Conservation (phyloP, 1,140 invertebrate genomes). For the Lucilia cuprina region DNA sequence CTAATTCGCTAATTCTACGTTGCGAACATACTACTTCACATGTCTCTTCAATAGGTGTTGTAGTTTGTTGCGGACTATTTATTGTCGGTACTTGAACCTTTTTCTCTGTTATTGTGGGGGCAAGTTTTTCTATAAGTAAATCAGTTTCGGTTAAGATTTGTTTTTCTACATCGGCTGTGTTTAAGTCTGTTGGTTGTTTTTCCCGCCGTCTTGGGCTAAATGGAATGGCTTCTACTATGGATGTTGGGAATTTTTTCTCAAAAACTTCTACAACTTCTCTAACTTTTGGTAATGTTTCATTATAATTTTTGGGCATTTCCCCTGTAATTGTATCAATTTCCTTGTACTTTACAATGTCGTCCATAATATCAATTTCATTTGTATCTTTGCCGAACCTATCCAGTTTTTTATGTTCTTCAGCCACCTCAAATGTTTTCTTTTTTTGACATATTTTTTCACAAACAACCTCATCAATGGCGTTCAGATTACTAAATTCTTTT, state of each 20-base stretch:
- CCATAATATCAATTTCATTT: neutral
- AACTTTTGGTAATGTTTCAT: conserved; percentile 41
- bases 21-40: conserved; percentile 23
- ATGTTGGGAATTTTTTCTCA: conserved; percentile 48
- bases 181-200: conserved; percentile 40
- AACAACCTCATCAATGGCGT: conserved; percentile 49
- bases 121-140: conserved; percentile 48
- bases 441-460: conserved; percentile 56
- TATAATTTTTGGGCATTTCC: neutral
- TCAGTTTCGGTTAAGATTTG: conserved; percentile 54
- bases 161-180: conserved; percentile 49
- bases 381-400: neutral
- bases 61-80: neutral
- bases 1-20: conserved; percentile 17
- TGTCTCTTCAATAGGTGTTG: conserved; percentile 1
- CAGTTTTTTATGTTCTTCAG: conserved; percentile 44
- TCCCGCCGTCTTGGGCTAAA: conserved; percentile 51
- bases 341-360: neutral
- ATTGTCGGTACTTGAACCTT: neutral
- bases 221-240: conserved; percentile 49
- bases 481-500: conserved; percentile 37
- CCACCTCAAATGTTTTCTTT: conserved; percentile 54
- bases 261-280: conserved; percentile 53
- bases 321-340: neutral
- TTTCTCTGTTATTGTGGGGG: neutral